Evolutionary conservation across 2,888 invertebrate genomes (phyloP).

Genomic region (Catocala fraxini): DNA sequence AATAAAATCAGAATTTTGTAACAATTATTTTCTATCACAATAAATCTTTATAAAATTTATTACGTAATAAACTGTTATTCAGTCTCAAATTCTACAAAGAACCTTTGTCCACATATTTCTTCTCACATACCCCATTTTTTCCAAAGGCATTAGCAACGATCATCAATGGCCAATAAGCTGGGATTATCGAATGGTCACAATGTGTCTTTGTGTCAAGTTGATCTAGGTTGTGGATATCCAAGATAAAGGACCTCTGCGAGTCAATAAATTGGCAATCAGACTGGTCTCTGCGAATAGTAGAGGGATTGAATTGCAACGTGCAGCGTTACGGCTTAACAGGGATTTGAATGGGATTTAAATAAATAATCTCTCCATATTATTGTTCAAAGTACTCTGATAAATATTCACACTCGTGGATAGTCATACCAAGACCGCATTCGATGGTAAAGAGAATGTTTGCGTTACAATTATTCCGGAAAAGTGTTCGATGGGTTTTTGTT

Average conservation of each 20-base stretch:
- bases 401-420: constrained; percentile 19
- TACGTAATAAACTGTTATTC: too few species aligned
- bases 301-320: constrained; percentile 28
- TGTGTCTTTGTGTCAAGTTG: constrained; percentile 63
- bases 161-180: constrained; percentile 58
- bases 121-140: constrained; percentile 27
- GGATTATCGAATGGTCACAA: constrained; percentile 61
- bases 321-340: constrained; percentile 15
- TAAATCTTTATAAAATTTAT: too few species aligned
- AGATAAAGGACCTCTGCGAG: constrained; percentile 53
- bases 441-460: constrained; percentile 9
- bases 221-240: constrained; percentile 47
- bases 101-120: not conserved
- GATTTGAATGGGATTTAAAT: constrained; percentile 33
- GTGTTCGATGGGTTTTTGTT: constrained; percentile 6
- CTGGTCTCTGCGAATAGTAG: constrained; percentile 34
- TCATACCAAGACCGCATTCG: constrained; percentile 17
- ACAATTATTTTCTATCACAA: too few species aligned
- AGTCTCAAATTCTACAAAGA: not conserved
- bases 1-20: too few species aligned
- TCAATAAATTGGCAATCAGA: constrained; percentile 62
- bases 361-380: constrained; percentile 33
- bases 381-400: constrained; percentile 18
- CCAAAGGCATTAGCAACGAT: constrained; percentile 48
- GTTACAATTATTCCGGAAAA: constrained; percentile 24